phyloP scores from a whole-genome alignment of 2,888 invertebrate genomes.

The Nymphalis c-album region DNA sequence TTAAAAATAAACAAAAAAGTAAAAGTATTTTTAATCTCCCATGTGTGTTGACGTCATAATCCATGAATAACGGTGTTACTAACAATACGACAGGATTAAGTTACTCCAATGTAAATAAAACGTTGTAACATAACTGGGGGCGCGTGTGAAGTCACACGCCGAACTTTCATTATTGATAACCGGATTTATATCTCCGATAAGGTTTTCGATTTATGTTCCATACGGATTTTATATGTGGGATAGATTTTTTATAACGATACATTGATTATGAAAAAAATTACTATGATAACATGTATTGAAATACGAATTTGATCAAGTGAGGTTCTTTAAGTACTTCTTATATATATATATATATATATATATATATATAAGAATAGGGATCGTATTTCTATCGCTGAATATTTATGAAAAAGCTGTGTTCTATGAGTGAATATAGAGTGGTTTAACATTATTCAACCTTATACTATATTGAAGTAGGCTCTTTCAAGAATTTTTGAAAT shows the following conservation, averaged over 20 bases:
- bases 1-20: no score
- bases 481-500: no score
- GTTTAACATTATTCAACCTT: no score
- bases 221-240: slow-evolving; percentile 1
- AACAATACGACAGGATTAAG: slow-evolving; percentile 32
- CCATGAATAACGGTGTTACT: slow-evolving; percentile 30
- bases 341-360: no score
- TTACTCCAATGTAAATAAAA: slow-evolving; percentile 8
- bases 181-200: slow-evolving; percentile 34
- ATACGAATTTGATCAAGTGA: no score
- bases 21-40: neutral
- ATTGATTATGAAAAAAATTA: neutral
- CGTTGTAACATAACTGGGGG: slow-evolving; percentile 20
- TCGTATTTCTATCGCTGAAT: neutral
- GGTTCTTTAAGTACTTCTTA: no score
- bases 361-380: no score
- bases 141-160: slow-evolving; percentile 33
- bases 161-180: slow-evolving; percentile 38
- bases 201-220: slow-evolving; percentile 24
- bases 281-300: no score
- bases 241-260: slow-evolving; percentile 7
- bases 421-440: no score
- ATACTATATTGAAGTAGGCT: no score
- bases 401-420: neutral
- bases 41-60: slow-evolving; percentile 22